These are phyloP conservation scores for Threskiornis aethiopicus DNA, from an alignment of 2,797 vertebrate genomes.

Conservation along the genomic window DNA sequence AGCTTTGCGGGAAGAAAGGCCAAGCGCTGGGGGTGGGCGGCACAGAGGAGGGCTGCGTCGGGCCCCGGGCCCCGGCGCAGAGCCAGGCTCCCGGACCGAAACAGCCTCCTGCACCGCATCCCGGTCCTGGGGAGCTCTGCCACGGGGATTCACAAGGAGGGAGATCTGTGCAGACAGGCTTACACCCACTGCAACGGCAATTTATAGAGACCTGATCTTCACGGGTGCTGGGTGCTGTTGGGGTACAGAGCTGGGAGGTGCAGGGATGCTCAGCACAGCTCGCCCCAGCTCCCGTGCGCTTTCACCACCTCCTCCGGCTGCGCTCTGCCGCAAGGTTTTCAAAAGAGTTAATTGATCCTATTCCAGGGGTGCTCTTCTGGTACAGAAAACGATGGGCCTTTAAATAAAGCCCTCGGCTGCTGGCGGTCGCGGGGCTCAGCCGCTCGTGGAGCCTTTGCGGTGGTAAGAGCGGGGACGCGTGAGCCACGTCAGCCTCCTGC, in stretches of 20 bases:
- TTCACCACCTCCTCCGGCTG: neutral
- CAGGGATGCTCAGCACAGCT: neutral
- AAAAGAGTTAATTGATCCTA: neutral
- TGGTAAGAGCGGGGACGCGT: rapidly evolving
- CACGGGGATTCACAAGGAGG: rapidly evolving
- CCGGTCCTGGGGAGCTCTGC: neutral
- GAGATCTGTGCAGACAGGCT: neutral
- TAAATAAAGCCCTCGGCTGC: neutral
- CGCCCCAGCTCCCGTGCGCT: rapidly evolving
- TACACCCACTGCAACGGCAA: too few species aligned
- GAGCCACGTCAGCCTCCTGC: neutral
- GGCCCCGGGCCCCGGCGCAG: neutral
- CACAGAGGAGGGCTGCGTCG: neutral
- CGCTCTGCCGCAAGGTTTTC: neutral
- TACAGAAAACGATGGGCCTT: neutral
- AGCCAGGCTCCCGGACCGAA: neutral
- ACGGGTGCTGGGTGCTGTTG: rapidly evolving
- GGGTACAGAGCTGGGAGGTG: neutral
- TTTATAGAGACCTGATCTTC: neutral
- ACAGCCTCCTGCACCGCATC: neutral
- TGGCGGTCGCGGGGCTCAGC: neutral
- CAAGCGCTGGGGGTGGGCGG: neutral
- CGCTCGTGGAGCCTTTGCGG: rapidly evolving
- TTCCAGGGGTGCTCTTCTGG: neutral
- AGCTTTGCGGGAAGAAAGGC: neutral